Evolutionary conservation across 2,113 vertebrate species (phyloP).

Genomic region (Gambusia affinis): DNA sequence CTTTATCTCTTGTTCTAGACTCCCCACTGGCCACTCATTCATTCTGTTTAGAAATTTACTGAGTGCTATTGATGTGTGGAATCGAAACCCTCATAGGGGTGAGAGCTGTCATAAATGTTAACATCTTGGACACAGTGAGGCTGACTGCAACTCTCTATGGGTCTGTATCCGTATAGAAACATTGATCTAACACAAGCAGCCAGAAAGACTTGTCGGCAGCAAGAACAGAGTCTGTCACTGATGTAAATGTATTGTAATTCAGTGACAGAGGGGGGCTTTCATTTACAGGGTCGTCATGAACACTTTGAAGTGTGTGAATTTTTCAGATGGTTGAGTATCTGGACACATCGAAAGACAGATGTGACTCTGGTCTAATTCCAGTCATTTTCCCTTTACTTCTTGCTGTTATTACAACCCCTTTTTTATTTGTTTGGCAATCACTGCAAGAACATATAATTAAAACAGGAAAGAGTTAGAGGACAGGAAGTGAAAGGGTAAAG

Average conservation of each 20-base stretch:
- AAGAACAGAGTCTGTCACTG: conserved; percentile 12
- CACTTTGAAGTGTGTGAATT: conserved; percentile 50
- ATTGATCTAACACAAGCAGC: conserved; percentile 26
- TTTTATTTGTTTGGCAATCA: no score
- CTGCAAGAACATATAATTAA: no score
- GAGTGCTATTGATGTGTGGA: conserved; percentile 56
- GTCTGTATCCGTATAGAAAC: conserved; percentile 43
- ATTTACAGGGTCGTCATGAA: conserved; percentile 29
- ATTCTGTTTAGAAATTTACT: conserved; percentile 56
- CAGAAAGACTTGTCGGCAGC: conserved; percentile 21
- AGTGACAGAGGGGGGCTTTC: conserved; percentile 24
- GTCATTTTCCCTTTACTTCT: conserved; percentile 23
- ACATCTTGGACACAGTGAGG: conserved; percentile 30
- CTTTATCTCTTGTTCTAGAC: conserved; percentile 32
- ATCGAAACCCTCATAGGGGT: conserved; percentile 46
- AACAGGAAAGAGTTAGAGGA: no score
- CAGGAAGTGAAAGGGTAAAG: not conserved
- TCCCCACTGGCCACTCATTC: conserved; percentile 54
- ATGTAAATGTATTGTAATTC: conserved; percentile 27
- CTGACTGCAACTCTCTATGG: conserved; percentile 26
- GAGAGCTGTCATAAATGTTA: conserved; percentile 49
- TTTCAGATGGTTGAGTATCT: conserved; percentile 56
- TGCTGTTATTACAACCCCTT: no score
- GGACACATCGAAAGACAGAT: conserved; percentile 55
- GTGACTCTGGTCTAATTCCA: conserved; percentile 51